Percentiles rank a stretch among this genome's conserved stretches.
These are phyloP conservation scores for Melitaea athalia DNA, from an alignment of 2,888 invertebrate species.

Conservation along the genomic window DNA sequence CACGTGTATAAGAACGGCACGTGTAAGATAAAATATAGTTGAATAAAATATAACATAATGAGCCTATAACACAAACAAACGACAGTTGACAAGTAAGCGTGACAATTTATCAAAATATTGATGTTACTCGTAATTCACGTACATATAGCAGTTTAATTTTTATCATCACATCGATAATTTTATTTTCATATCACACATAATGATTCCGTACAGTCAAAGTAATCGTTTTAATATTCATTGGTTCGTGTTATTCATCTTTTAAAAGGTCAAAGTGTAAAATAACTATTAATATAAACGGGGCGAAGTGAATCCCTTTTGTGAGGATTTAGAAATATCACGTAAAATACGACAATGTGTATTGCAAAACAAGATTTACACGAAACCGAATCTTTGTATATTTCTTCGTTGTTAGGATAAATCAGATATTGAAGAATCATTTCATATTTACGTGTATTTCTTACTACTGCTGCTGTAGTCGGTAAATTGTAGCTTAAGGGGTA, in stretches of 20 bases:
- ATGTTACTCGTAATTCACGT: no score
- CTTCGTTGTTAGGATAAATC: no score
- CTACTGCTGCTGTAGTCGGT: no score
- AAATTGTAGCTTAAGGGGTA: no score
- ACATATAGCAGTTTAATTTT: not conserved
- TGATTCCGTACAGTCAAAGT: constrained; percentile 32
- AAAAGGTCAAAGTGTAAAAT: constrained; percentile 28
- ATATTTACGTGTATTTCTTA: no score
- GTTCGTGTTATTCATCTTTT: constrained; percentile 28
- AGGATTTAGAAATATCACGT: not conserved
- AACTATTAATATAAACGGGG: constrained; percentile 25
- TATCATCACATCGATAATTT: not conserved
- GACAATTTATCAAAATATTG: no score
- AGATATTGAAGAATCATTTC: no score
- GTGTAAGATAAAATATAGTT: no score
- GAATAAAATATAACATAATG: no score
- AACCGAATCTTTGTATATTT: not conserved
- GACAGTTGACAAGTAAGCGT: no score
- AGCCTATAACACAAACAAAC: no score
- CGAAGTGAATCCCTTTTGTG: constrained; percentile 4
- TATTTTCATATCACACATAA: constrained; percentile 12
- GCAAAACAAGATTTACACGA: not conserved
- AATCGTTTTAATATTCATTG: constrained; percentile 34
- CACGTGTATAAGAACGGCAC: no score
- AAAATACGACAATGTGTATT: not conserved